Evolutionary conservation across 1,140 invertebrate genomes (phyloP), one percentile per base, ranked within the genome.

Genomic region (Limonius californicus): DNA sequence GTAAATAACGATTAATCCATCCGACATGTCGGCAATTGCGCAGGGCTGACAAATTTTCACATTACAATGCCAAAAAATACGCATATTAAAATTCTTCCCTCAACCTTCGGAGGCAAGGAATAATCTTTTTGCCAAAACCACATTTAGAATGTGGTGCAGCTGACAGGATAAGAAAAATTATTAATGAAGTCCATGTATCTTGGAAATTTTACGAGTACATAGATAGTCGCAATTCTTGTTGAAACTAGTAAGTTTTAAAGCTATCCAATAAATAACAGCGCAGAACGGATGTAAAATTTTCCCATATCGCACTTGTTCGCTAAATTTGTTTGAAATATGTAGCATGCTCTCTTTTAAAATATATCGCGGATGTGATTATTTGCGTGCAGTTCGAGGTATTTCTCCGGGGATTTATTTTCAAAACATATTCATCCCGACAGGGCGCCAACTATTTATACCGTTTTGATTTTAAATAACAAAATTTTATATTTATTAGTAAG

Each of bases 1-100:
- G 57, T 68, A 68, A 68, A 68, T 68, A 62, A 65, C 66, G 30
- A 50, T 57, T 68, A 68, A 68, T 68, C 66, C 56, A 53, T 60
- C 59, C 62, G 63, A 68, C 63, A 65, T 61, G 60, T 61, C 53
- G 16, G 54, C 32, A 35, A 30, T 57, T 54, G 42, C 42, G 61
- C 6, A n/a, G 2, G 12, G 4, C 12, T 19, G 21, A 19, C 50
- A 54, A 27, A 19, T 27, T 18, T 18, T 45, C n/a, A 2, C 2
- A 14, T 14, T 45, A 14, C 42, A 47, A 57, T 62, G n/a, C n/a
- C n/a, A n/a, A n/a, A n/a, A 39, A 20, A 47, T 39, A 57, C 14
- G 30, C 50, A 56, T 9, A 18, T 20, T 54, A 18, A 56, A 57
- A 39, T 39, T 39, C n/a, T 39, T 39, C 2, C 7, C n/a, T 12